Percentiles rank a stretch among this genome's conserved stretches.
Evolutionary conservation across 2,113 vertebrate species (phyloP).

Genomic region (Danio rerio): DNA sequence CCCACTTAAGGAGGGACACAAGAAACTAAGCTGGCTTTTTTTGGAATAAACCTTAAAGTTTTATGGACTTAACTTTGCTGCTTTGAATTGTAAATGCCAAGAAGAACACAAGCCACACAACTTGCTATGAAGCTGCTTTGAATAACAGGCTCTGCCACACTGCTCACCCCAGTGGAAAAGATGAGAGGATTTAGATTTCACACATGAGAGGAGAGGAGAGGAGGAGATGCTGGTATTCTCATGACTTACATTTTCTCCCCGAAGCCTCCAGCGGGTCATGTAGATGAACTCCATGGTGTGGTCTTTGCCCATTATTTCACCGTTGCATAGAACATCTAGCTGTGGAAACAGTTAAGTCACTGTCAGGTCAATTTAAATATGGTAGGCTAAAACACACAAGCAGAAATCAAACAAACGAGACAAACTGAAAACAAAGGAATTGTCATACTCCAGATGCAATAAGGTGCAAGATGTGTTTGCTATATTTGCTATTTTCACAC

Average conservation of each 20-base stretch:
- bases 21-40: background rate
- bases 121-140: constrained; percentile 6
- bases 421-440: too few species aligned
- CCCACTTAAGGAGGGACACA: background rate
- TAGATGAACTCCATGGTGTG: constrained; percentile 99
- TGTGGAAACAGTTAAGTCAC: constrained; percentile 69
- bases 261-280: constrained; percentile 98
- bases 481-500: too few species aligned
- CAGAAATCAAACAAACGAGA: background rate
- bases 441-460: too few species aligned
- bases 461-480: too few species aligned
- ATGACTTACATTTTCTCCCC: constrained; percentile 91
- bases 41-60: background rate
- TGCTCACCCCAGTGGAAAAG: background rate
- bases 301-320: constrained; percentile 99
- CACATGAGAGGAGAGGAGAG: constrained; percentile 9
- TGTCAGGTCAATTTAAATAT: background rate
- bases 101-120: background rate
- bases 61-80: background rate
- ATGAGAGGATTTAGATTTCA: constrained; percentile 18
- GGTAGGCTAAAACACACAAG: background rate
- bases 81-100: background rate
- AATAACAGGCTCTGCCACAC: background rate
- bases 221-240: constrained; percentile 4
- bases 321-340: constrained; percentile 98